A percentile compares a stretch with the other conserved stretches of the same genome.
Evolutionary conservation across 2,888 invertebrate species (phyloP).

Genomic region (Drosophila percnosoma): DNA sequence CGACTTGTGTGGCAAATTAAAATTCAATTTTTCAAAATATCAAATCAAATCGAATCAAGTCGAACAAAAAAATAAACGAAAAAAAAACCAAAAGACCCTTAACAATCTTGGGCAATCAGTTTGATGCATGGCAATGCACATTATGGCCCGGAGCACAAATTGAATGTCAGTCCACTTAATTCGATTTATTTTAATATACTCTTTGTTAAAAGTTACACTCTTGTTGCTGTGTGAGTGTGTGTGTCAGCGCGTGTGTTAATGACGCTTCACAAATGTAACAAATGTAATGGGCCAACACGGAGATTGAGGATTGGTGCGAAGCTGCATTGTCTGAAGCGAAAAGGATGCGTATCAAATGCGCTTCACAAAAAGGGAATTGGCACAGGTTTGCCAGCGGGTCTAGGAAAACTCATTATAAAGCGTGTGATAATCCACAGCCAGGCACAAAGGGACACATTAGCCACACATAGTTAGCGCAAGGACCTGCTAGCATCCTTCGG

Average conservation of each 20-base stretch:
- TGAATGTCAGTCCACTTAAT: conserved; percentile 69
- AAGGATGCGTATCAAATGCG: conserved; percentile 69
- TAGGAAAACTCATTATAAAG: conserved; percentile 66
- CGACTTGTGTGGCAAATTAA: conserved; percentile 77
- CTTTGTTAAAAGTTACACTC: conserved; percentile 29
- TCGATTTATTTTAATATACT: conserved; percentile 69
- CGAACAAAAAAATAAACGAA: not conserved
- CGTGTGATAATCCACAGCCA: conserved; percentile 79
- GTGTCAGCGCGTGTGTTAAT: conserved; percentile 61
- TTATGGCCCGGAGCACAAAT: conserved; percentile 58
- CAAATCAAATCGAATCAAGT: conserved; percentile 51
- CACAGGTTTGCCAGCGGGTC: conserved; percentile 77
- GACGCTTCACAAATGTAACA: conserved; percentile 60
- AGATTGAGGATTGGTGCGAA: conserved; percentile 32
- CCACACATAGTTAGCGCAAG: conserved; percentile 80
- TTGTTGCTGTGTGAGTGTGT: conserved; percentile 13
- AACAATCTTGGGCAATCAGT: conserved; percentile 24
- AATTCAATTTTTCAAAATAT: conserved; percentile 76
- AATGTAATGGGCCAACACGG: conserved; percentile 13
- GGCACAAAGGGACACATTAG: conserved; percentile 72
- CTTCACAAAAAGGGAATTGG: conserved; percentile 60
- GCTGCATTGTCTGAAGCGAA: conserved; percentile 48
- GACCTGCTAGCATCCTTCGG: conserved; percentile 50
- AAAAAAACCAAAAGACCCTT: conserved; percentile 3
- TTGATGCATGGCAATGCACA: conserved; percentile 33